Evolutionary conservation across 2,888 invertebrate species (phyloP).

Genomic region (Volucella inflata): DNA sequence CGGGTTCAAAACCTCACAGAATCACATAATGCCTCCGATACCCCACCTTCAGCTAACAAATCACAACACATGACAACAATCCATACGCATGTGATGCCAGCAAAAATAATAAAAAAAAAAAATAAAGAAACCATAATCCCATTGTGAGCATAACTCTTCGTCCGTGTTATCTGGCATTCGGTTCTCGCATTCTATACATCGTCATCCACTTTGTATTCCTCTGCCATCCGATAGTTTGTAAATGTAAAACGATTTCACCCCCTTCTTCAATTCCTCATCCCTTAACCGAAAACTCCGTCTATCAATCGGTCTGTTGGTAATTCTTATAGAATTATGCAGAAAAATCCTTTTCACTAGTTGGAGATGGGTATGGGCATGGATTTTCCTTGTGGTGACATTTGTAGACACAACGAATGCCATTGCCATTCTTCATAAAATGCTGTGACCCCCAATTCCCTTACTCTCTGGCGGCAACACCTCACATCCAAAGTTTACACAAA

Average conservation of each 20-base stretch:
- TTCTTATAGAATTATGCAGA: conserved; percentile 71
- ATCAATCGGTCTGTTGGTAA: conserved; percentile 55
- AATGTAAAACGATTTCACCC: conserved; percentile 68
- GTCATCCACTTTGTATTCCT: conserved; percentile 58
- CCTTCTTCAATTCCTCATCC: background rate
- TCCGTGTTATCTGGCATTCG: conserved; percentile 54
- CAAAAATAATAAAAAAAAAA: too few relatives aligned
- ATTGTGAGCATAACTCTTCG: conserved; percentile 60
- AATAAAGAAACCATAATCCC: conserved; percentile 48
- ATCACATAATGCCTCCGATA: background rate
- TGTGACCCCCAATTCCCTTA: conserved; percentile 34
- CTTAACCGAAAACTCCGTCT: background rate
- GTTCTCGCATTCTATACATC: conserved; percentile 28
- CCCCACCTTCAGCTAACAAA: background rate
- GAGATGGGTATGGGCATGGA: conserved; percentile 53
- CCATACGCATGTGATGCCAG: conserved; percentile 63
- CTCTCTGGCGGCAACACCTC: background rate
- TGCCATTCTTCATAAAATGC: conserved; percentile 70
- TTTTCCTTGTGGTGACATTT: conserved; percentile 74
- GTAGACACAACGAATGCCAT: conserved; percentile 74
- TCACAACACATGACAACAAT: conserved; percentile 33
- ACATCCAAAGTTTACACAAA: conserved; percentile 50
- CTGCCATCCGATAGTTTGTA: conserved; percentile 73
- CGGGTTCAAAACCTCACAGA: background rate
- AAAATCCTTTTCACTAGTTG: conserved; percentile 55